Evolutionary conservation across 2,888 invertebrate genomes (phyloP), one percentile per base, ranked within the genome.

Genomic region (Aleiodes alternator): DNA sequence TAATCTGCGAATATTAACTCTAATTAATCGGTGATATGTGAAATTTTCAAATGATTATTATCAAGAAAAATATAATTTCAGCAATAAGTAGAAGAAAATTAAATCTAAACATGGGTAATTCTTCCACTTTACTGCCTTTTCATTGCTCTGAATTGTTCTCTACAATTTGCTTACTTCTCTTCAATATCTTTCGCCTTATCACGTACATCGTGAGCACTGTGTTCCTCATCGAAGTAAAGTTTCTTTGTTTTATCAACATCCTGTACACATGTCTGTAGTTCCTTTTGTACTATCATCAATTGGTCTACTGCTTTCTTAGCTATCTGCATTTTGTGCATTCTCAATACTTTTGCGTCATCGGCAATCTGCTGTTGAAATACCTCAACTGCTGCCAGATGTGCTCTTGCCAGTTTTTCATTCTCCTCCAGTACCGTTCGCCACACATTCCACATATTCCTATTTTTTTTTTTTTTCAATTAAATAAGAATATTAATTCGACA

Each of bases 391-490:
- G 97, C 97, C 72, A 98, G 91, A 64, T 97, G 92, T 16, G 97
- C 96, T 79, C 96, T 94, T 12, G 97, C 97, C 82, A 98, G 90
- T 88, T 97, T 96, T 88, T 98, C 98, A 87, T 97, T 97, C 90
- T 98, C 98, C 88, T 98, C 98, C 84, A 98, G 91, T 3, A 98
- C 96, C 0, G 96, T 96, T 80, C 97, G 93, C 98, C 98, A 98
- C n/a, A 98, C 97, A 86, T 96, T 96, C 96, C 97, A 97, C 94
- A 98, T 96, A 88, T 98, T 97, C 96, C 98, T 98, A 84, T 9
- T 68, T 81, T 38, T 9, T 43, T 64, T 6, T 4, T 3, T 16
- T 38, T 38, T 78, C 75, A 76, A 38, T 43, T 31, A n/a, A 38
- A n/a, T 50, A 48, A 29, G 34, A 12, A 61, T 4, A 48, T 51